A percentile compares a stretch with the other conserved stretches of the same genome.
Evolutionary conservation across 2,797 vertebrate species (phyloP).

Genomic region (Sebastes umbrosus): DNA sequence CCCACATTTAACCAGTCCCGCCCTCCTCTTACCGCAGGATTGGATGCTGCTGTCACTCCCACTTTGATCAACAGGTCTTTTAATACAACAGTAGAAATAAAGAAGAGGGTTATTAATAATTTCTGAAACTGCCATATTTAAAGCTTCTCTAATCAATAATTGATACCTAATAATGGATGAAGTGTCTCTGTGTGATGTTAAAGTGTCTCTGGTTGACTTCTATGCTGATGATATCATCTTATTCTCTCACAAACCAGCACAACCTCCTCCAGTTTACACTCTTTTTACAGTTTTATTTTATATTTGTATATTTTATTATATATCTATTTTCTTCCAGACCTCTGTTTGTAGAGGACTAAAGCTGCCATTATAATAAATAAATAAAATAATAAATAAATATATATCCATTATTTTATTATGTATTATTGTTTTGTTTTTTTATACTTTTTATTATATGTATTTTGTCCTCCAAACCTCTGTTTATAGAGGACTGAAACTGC

Average conservation of each 20-base stretch:
- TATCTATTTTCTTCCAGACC: background rate
- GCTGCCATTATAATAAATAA: background rate
- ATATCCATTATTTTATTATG: too few species aligned
- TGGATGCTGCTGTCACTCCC: background rate
- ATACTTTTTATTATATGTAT: background rate
- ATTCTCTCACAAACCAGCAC: background rate
- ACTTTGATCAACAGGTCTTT: background rate
- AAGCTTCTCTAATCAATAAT: conserved; percentile 2
- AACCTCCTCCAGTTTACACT: background rate
- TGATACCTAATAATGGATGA: background rate
- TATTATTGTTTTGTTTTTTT: too few species aligned
- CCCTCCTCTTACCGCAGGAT: background rate
- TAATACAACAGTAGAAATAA: background rate
- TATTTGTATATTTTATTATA: background rate
- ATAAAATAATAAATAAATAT: background rate
- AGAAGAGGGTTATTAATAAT: conserved; percentile 1
- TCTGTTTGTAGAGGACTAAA: background rate
- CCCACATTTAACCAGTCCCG: background rate
- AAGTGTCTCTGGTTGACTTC: background rate
- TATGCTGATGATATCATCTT: background rate
- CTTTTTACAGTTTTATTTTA: background rate
- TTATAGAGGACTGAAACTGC: background rate
- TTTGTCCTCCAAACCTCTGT: background rate
- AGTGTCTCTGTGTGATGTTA: background rate
- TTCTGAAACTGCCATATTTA: background rate